Conservation (phyloP, 2,797 vertebrate genomes). For the Holocentrus rufus region DNA sequence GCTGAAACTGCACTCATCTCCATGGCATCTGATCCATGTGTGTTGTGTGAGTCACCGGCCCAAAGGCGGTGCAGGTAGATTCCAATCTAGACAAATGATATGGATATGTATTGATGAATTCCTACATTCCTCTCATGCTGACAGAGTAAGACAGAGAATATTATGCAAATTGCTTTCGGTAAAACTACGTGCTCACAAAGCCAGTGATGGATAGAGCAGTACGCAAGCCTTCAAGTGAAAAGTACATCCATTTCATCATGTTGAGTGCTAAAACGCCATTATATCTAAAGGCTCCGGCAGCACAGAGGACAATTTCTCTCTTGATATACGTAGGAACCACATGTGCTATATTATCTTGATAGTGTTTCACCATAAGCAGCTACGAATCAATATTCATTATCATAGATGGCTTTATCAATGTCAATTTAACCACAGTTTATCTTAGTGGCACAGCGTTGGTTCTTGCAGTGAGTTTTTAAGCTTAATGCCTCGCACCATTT, state of each 20-base stretch:
- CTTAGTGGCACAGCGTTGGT: not conserved
- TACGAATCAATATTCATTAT: constrained; percentile 12
- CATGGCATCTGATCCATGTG: constrained; percentile 1
- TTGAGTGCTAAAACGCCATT: constrained; percentile 61
- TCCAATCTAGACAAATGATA: constrained; percentile 11
- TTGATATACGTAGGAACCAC: constrained; percentile 27
- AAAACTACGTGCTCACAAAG: constrained; percentile 4
- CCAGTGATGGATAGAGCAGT: not conserved
- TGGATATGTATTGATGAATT: constrained; percentile 3
- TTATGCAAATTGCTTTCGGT: not conserved
- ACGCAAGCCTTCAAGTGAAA: constrained; percentile 9
- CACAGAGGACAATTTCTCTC: constrained; percentile 46
- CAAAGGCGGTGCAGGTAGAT: not conserved
- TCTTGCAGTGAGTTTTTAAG: not conserved
- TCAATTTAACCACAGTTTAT: not conserved
- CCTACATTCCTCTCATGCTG: not conserved
- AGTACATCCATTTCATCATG: constrained; percentile 40
- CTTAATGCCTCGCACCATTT: constrained; percentile 6
- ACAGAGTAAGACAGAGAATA: not conserved
- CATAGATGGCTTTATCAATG: not conserved
- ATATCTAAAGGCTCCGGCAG: constrained; percentile 41
- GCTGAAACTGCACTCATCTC: not conserved
- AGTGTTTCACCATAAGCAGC: constrained; percentile 20
- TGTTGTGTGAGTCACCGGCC: not conserved
- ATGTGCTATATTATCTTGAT: constrained; percentile 27